phyloP scores from a whole-genome alignment of 2,888 invertebrate species.

The Dasypogon diadema region DNA sequence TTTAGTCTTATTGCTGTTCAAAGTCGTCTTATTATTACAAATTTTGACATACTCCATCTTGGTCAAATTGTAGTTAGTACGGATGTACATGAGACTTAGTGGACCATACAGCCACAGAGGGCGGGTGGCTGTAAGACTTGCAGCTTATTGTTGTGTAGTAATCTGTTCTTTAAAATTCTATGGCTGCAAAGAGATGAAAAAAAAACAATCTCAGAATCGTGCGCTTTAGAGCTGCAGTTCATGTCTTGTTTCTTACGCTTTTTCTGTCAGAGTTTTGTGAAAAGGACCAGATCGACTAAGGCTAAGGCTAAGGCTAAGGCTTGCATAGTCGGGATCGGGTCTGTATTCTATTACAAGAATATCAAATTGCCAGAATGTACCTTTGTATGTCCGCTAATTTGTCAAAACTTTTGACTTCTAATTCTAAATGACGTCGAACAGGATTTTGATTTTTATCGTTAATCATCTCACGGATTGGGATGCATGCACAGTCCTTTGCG shows the following conservation, averaged over 20 bases:
- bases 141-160: conserved; percentile 30
- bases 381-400: conserved; percentile 46
- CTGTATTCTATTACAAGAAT: conserved; percentile 50
- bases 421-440: conserved; percentile 47
- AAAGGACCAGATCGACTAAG: conserved; percentile 34
- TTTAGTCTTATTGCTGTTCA: conserved; percentile 48
- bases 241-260: conserved; percentile 33
- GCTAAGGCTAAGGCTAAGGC: not conserved
- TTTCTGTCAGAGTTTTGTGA: conserved; percentile 38
- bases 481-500: not conserved
- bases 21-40: conserved; percentile 51
- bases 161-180: conserved; percentile 43
- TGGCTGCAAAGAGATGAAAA: conserved; percentile 11
- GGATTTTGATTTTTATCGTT: conserved; percentile 46
- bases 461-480: conserved; percentile 6
- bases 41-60: conserved; percentile 56
- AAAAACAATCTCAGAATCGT: conserved; percentile 20
- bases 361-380: conserved; percentile 45
- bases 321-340: conserved; percentile 39
- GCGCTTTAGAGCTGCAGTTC: conserved; percentile 47
- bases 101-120: not conserved
- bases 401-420: conserved; percentile 50
- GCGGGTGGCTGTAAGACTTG: not conserved
- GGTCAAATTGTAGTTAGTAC: conserved; percentile 16
- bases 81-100: conserved; percentile 8